phyloP scores from a whole-genome alignment of 2,797 vertebrate genomes.

The Semotilus atromaculatus region DNA sequence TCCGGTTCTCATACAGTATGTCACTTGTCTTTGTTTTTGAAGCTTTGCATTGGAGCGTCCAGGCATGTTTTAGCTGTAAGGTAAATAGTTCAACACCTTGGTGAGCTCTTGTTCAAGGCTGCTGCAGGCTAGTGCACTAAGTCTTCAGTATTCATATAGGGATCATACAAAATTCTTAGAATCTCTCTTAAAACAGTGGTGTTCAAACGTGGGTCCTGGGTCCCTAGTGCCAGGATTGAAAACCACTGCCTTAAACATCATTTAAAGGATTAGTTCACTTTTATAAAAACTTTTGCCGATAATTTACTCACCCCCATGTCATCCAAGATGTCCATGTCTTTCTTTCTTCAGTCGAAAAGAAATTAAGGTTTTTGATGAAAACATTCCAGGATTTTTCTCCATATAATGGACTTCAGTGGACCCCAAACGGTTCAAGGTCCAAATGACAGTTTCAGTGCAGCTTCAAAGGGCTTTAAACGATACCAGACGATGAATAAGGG shows the following conservation, averaged over 20 bases:
- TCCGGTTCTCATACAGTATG: not conserved
- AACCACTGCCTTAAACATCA: not conserved
- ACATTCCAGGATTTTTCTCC: no score
- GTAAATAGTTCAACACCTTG: constrained; percentile 7
- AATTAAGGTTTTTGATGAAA: no score
- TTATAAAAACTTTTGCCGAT: no score
- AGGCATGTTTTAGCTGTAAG: constrained; percentile 26
- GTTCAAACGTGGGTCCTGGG: not conserved
- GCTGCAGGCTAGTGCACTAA: not conserved
- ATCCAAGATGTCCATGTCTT: no score
- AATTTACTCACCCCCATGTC: no score
- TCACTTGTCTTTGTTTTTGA: constrained; percentile 10
- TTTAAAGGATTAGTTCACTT: no score
- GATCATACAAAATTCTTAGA: not conserved
- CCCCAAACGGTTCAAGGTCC: no score
- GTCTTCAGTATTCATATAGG: not conserved
- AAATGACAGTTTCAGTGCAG: no score
- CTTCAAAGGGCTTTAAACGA: no score
- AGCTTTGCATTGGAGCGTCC: constrained; percentile 1
- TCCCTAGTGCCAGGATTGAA: not conserved
- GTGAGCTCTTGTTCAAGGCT: not conserved
- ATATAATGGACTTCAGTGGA: no score
- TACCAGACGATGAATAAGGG: no score
- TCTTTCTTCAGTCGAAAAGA: no score
- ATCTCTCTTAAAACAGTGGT: not conserved